Evolutionary conservation across 64 coral and sea anemone species (phyloP), one percentile per base, ranked within the genome.

Genomic region (Montipora cactus): DNA sequence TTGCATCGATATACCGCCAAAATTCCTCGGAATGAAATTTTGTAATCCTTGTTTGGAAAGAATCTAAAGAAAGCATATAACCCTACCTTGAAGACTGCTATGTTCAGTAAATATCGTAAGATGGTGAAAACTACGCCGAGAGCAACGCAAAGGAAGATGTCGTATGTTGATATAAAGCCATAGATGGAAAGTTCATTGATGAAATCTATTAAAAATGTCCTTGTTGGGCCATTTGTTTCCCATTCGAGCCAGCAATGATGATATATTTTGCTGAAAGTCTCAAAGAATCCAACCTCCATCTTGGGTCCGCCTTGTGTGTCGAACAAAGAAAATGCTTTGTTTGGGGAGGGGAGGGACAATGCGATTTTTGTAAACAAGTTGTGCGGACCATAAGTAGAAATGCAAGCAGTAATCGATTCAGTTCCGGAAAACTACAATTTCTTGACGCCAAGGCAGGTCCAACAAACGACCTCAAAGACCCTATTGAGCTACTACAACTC

Each of bases 241-340:
- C 96, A 98, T 80, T 98, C 78, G 23, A 78, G 37, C 11, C 58
- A 84, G 79, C 67, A 58, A 59, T 79, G 58, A 20, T 95, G 59
- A 85, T 90, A 98, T 89, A 98, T 92, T 49, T 49, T 62, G 23
- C 83, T 67, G 74, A 98, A 95, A 85, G 87, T 52, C 88, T 95
- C 69, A 47, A 98, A 76, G 88, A 89, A 98, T 45, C 59, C 91
- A 80, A 93, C 83, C 59, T 79, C 96, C 96, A 98, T 98, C 45
- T 84, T 44, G 53, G 90, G 77, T 14, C 67, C 62, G 48, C 69
- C 78, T 80, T 71, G 21, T n/a, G 37, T 5, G 9, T 2, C 13
- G 89, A 59, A 69, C 9, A 52, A 85, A 85, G 44, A 21, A 18
- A 4, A 18, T 3, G 1, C 45, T 6, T 12, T 66, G 11, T 55